Evolutionary conservation across 2,113 vertebrate species (phyloP).

Genomic region (Crocuta crocuta): DNA sequence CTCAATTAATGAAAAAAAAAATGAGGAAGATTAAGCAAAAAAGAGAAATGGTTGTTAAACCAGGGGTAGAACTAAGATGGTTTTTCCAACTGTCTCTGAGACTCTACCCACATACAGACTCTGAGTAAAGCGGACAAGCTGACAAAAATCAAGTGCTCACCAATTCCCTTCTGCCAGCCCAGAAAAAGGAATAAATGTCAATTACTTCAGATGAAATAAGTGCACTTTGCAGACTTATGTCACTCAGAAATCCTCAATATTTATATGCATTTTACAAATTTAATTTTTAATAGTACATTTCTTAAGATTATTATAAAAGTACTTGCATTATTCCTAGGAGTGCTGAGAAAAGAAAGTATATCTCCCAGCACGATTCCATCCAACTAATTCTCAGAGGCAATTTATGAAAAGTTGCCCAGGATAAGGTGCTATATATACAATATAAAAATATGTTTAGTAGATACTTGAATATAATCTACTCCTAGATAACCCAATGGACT

Average conservation of each 20-base stretch:
- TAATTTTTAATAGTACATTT: conserved; percentile 41
- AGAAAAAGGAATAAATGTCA: background rate
- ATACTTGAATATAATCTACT: background rate
- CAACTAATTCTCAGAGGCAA: background rate
- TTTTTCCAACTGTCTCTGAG: background rate
- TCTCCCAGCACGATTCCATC: background rate
- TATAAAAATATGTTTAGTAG: background rate
- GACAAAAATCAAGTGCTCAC: background rate
- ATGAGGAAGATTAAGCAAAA: background rate
- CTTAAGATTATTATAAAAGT: background rate
- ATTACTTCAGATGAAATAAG: background rate
- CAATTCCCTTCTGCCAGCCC: background rate
- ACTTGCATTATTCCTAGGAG: background rate
- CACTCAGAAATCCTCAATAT: background rate
- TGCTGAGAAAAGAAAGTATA: background rate
- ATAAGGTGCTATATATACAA: background rate
- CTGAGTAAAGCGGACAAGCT: background rate
- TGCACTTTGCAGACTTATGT: background rate
- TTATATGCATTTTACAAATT: background rate
- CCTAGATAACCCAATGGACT: background rate
- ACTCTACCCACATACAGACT: background rate
- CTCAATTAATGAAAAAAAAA: background rate
- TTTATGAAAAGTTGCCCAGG: background rate
- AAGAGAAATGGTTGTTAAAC: background rate
- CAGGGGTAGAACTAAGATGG: background rate